Evolutionary conservation across 2,888 invertebrate species (phyloP), one percentile per base, ranked within the genome.

Genomic region (Cephonodes hylas): DNA sequence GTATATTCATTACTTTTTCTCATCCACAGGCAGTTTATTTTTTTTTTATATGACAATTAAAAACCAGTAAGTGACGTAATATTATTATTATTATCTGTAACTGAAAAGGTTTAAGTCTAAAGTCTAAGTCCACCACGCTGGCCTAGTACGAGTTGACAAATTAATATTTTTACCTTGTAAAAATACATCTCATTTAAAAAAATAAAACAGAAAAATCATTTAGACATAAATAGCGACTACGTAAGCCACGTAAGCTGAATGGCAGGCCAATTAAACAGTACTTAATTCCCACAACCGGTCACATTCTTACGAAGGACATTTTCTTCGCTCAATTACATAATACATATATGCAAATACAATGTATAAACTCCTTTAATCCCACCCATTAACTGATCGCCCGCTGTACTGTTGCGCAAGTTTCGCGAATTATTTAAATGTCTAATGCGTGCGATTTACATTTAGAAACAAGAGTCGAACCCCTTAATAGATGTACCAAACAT

Each of bases 401-500:
- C 57, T 22, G 45, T 46, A 38, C 61, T 82, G 81, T 84, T 84
- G 80, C 83, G 84, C 83, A 83, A 86, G 87, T 88, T 88, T 80
- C 81, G 73, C 82, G 90, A 89, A 91, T 75, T 82, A 86, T 85
- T 86, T 89, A 85, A 86, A 89, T 85, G 77, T 82, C 76, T 83
- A 84, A 89, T 88, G 81, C 77, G 77, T 76, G 72, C 75, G 69
- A 85, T 83, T 85, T 79, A 81, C 87, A 90, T 88, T 85, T 77
- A 70, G 79, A 78, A 77, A 80, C 80, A 79, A 83, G 79, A 77
- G 76, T 83, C 76, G 76, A 79, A 81, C 75, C 76, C 81, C 80
- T 80, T 88, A 86, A 87, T 89, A 84, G 84, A 84, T 84, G 84
- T 84, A 81, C 66, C 75, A 67, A 75, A 68, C 65, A 64, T 69